Conservation (phyloP, 2,797 vertebrate genomes). For the Lithobates sylvaticus region DNA sequence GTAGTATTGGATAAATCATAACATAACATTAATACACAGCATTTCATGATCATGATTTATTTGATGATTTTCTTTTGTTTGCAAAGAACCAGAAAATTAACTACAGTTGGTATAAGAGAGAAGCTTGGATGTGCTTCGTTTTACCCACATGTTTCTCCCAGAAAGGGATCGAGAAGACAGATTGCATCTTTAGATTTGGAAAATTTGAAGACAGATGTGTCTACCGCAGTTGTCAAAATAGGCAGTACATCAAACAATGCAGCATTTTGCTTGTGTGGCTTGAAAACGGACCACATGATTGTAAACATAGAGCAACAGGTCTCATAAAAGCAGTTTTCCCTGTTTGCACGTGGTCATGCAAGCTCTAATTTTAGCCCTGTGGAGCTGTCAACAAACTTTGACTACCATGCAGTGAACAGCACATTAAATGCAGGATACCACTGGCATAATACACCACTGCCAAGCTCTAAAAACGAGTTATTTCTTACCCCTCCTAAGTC, state of each 20-base stretch:
- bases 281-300: constrained; percentile 46
- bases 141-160: constrained; percentile 17
- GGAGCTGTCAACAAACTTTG: constrained; percentile 39
- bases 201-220: constrained; percentile 46
- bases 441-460: neutral
- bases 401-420: constrained; percentile 31
- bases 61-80: too few species aligned
- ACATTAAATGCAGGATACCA: neutral
- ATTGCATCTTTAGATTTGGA: constrained; percentile 27
- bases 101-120: neutral
- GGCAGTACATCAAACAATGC: constrained; percentile 40
- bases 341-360: constrained; percentile 49
- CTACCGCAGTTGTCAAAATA: constrained; percentile 55
- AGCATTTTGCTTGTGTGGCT: constrained; percentile 54
- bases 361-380: constrained; percentile 34
- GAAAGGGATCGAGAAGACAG: neutral
- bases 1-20: too few species aligned
- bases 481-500: neutral
- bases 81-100: neutral
- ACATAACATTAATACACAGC: too few species aligned
- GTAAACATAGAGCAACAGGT: constrained; percentile 42
- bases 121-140: neutral
- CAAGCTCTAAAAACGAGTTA: neutral
- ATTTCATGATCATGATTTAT: too few species aligned
- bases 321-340: constrained; percentile 24